phyloP scores from a whole-genome alignment of 23 tunicate species.

The Diplosoma virens region DNA sequence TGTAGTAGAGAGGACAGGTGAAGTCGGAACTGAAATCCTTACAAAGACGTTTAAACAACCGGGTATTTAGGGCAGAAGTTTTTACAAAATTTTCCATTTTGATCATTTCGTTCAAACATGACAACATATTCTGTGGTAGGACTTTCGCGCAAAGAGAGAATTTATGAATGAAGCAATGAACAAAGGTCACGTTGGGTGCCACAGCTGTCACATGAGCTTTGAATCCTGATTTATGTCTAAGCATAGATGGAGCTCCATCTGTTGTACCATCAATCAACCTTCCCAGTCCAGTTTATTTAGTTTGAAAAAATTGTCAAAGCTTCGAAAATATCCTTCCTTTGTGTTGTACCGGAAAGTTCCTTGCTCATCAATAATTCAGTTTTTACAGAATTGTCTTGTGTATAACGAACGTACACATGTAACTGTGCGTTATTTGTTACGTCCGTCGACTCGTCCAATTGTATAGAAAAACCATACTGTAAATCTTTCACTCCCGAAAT shows the following conservation, averaged over 20 bases:
- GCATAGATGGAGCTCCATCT: slow-evolving; percentile 58
- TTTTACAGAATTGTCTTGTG: slow-evolving; percentile 45
- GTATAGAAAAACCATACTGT: slow-evolving; percentile 30
- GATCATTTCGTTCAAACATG: slow-evolving; percentile 45
- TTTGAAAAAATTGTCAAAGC: slow-evolving; percentile 44
- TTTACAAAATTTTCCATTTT: slow-evolving; percentile 52
- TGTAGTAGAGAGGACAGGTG: slow-evolving; percentile 39
- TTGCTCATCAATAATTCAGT: slow-evolving; percentile 43
- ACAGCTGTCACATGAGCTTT: slow-evolving; percentile 66
- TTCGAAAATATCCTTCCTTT: slow-evolving; percentile 28
- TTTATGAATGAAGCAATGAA: slow-evolving; percentile 52
- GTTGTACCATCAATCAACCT: slow-evolving; percentile 36
- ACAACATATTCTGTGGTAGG: slow-evolving; percentile 43
- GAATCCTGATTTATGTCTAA: slow-evolving; percentile 56
- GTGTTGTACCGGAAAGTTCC: slow-evolving; percentile 41
- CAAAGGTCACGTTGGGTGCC: slow-evolving; percentile 48
- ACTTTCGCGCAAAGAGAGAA: slow-evolving; percentile 54
- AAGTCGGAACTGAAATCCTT: slow-evolving; percentile 30
- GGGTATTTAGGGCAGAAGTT: slow-evolving; percentile 37
- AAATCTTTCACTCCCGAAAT: slow-evolving; percentile 33
- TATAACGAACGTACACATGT: slow-evolving; percentile 44
- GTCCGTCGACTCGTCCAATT: slow-evolving; percentile 43
- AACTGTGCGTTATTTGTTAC: slow-evolving; percentile 29
- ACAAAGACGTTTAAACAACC: no score
- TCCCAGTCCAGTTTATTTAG: slow-evolving; percentile 71